Base-by-base conservation (phyloP, 1,140 invertebrate species). In the Pomphorhynchus laevis region DNA sequence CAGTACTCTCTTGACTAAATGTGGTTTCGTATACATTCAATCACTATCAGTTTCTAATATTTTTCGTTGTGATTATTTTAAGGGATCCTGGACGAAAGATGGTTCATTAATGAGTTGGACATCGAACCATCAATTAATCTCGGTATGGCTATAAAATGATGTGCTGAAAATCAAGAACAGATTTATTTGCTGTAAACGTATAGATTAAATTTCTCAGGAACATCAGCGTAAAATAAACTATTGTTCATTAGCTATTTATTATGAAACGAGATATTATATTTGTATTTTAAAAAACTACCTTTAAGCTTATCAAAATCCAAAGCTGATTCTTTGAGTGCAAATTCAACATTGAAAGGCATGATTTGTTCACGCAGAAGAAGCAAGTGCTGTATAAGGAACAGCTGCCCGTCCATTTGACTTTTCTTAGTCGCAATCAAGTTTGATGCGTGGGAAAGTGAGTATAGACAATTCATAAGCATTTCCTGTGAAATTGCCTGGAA, bases 311-410 rank as follows among this genome's bases (percentile, higher is more conserved):
- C 77, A 51, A 89, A 89, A 57, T 89, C 80, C 41, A 91, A 53
- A 34, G 68, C 68, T 0, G 74, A 76, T 59, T 91, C 79, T 53
- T 75, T 74, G 0, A 82, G 67, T 0, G 75, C 71, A 49, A 86
- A 82, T 49, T 89, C 79, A 0, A 86, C 75, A 57, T 91, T 80
- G 53, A 93, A 98, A 0, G 86, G 84, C 1, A 80, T 76, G 25
- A 93, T 91, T 58, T 95, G 86, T 53, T 98, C 86, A 17, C 86
- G 56, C 1, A 95, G 57, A 37, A 95, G 95, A 3, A 98, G 59
- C 31, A 98, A 58, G 62, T 95, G 86, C 58, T 95, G 95, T 23
- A 95, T 80, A 56, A 91, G 69, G 58, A 98, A 98, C 5, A 95
- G 59, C 50, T 76, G 69, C 0, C 75, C 79, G 59, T 98, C 82